Evolutionary conservation across 2,113 vertebrate genomes (phyloP).

Genomic region (Ardeotis arabs): DNA sequence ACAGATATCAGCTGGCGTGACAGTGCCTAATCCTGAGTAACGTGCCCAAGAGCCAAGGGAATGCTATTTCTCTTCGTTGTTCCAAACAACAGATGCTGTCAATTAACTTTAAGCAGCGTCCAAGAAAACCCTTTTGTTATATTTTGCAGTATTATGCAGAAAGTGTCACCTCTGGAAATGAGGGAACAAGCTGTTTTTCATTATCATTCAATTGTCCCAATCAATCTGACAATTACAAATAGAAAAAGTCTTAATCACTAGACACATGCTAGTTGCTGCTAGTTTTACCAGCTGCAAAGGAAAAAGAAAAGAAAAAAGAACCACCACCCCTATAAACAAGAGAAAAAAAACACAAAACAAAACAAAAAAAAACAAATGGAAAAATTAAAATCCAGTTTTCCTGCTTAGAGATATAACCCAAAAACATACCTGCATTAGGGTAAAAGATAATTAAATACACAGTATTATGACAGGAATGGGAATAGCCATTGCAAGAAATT

Average conservation of each 20-base stretch:
- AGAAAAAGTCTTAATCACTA: conserved; percentile 70
- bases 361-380: neutral
- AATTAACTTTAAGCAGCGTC: conserved; percentile 85
- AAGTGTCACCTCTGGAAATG: conserved; percentile 73
- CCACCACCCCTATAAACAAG: neutral
- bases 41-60: conserved; percentile 76
- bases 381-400: neutral
- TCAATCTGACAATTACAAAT: conserved; percentile 74
- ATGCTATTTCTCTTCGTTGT: conserved; percentile 74
- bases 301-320: neutral
- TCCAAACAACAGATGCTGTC: conserved; percentile 92
- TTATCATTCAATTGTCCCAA: conserved; percentile 76
- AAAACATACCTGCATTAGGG: conserved; percentile 5
- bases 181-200: conserved; percentile 74
- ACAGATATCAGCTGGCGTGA: conserved; percentile 70
- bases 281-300: conserved; percentile 64
- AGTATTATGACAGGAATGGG: conserved; percentile 34
- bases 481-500: conserved; percentile 46
- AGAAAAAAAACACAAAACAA: neutral
- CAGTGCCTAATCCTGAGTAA: conserved; percentile 81
- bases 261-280: conserved; percentile 64
- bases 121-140: conserved; percentile 76
- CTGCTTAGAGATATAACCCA: neutral
- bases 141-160: conserved; percentile 72
- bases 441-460: conserved; percentile 46